Evolutionary conservation across 1,140 invertebrate species (phyloP).

Genomic region (Grapholita molesta): DNA sequence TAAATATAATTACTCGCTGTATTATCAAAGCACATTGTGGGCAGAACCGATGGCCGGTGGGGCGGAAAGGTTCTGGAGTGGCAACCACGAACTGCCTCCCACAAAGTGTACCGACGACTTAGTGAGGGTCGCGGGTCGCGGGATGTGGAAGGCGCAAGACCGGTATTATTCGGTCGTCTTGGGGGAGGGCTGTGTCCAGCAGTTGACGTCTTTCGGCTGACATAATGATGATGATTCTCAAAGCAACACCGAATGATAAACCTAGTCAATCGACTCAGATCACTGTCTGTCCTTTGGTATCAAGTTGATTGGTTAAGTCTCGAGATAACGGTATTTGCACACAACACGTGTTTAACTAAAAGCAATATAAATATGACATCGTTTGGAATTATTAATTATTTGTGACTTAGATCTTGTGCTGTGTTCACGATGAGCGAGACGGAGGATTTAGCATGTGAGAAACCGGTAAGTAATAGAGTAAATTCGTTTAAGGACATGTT

Average conservation of each 20-base stretch:
- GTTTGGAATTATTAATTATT: neutral
- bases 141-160: too few species aligned
- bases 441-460: slow-evolving; percentile 7
- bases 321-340: slow-evolving; percentile 20
- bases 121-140: too few species aligned
- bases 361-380: slow-evolving; percentile 20
- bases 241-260: neutral
- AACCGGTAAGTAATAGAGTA: neutral
- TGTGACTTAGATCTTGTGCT: neutral
- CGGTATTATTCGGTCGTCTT: too few species aligned
- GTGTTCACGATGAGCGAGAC: slow-evolving; percentile 1
- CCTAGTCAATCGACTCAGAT: neutral
- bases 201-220: too few species aligned
- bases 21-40: too few species aligned
- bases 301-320: slow-evolving; percentile 10
- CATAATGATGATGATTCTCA: too few species aligned
- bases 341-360: slow-evolving; percentile 12
- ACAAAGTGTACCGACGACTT: too few species aligned
- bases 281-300: neutral
- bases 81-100: too few species aligned
- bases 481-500: neutral
- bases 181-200: too few species aligned
- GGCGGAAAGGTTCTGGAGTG: too few species aligned
- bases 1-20: too few species aligned
- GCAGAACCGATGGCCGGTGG: too few species aligned